Conservation (phyloP, 1,140 invertebrate genomes). For the Octopus sinensis region DNA sequence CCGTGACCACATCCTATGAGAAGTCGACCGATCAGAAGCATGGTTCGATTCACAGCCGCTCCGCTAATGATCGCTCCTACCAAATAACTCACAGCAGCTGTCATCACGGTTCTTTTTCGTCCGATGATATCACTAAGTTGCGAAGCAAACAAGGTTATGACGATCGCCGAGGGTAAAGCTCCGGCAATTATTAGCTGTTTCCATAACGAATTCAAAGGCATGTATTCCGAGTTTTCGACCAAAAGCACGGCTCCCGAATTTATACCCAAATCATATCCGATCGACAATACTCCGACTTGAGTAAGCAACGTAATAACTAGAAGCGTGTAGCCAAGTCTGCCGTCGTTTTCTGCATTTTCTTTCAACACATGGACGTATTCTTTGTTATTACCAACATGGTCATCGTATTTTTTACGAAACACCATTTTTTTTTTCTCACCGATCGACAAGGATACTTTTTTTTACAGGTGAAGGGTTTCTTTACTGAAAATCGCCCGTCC, state of each 20-base stretch:
- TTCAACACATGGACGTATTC: not conserved
- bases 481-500: not conserved
- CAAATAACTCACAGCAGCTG: not conserved
- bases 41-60: not conserved
- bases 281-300: not conserved
- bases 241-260: not conserved
- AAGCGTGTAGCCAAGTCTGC: not conserved
- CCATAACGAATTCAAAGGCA: not conserved
- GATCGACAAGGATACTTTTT: not conserved
- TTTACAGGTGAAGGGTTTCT: not conserved
- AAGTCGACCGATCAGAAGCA: not conserved
- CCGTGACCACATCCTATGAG: not conserved
- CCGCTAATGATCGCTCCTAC: not conserved
- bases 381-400: not conserved
- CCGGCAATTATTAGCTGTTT: not conserved
- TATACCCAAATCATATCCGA: not conserved
- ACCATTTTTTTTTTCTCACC: not conserved
- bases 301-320: not conserved
- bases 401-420: not conserved
- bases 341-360: not conserved
- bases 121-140: slow-evolving; percentile 1
- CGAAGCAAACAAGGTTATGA: not conserved
- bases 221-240: not conserved
- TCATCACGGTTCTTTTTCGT: not conserved
- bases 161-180: not conserved